Conservation (phyloP, 1,140 invertebrate genomes). For the Muscidifurax raptorellus region DNA sequence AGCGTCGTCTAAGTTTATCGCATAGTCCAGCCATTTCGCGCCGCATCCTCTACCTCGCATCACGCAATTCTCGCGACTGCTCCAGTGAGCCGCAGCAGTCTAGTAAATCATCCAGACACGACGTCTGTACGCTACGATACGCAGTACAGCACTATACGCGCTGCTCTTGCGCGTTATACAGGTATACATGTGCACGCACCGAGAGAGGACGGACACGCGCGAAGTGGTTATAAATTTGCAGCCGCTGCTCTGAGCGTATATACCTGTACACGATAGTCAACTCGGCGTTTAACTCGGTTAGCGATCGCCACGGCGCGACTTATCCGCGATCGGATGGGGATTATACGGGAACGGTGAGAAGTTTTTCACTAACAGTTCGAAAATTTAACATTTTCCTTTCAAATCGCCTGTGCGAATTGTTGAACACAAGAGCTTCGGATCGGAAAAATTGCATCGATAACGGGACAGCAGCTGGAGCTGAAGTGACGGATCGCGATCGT, state of each 20-base stretch:
- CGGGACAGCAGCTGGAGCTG: too few relatives aligned
- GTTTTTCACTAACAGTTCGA: too few relatives aligned
- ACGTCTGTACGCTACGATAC: conserved; percentile 33
- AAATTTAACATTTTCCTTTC: too few relatives aligned
- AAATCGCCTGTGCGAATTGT: neutral
- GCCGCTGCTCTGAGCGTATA: conserved; percentile 24
- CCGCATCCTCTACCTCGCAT: too few relatives aligned
- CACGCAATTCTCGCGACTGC: conserved; percentile 50
- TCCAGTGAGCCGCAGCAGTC: conserved; percentile 26
- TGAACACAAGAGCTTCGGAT: neutral
- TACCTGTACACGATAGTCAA: conserved; percentile 62
- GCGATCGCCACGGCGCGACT: neutral
- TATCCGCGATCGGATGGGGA: too few relatives aligned
- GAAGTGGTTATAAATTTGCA: conserved; percentile 67
- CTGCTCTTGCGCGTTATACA: neutral
- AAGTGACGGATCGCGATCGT: conserved; percentile 2
- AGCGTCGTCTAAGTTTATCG: too few relatives aligned
- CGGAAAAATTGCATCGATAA: neutral
- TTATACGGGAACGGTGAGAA: too few relatives aligned
- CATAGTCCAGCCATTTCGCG: too few relatives aligned
- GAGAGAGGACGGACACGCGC: conserved; percentile 19
- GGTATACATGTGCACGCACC: neutral
- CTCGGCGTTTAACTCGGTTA: conserved; percentile 25
- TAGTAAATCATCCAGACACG: conserved; percentile 36
- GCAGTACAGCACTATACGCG: neutral